Evolutionary conservation across 1,140 invertebrate species (phyloP).

Genomic region (Procambarus virginalis): DNA sequence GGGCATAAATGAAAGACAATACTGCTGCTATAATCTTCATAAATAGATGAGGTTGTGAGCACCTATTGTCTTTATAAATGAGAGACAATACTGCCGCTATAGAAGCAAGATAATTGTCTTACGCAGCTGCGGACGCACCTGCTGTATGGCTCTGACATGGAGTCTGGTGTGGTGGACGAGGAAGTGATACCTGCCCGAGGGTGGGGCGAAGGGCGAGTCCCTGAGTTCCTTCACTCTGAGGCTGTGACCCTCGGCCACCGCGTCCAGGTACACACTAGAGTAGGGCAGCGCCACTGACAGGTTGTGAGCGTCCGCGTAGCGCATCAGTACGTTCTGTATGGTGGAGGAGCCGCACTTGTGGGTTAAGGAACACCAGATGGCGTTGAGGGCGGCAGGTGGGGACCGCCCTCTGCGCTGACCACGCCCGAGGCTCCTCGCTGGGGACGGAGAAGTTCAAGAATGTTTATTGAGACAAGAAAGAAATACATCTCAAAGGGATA

Average conservation of each 20-base stretch:
- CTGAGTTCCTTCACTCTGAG: constrained; percentile 28
- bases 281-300: constrained; percentile 74
- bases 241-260: constrained; percentile 3
- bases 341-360: constrained; percentile 76
- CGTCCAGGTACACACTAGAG: constrained; percentile 72
- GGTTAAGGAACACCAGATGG: constrained; percentile 73
- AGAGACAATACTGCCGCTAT: too few species aligned
- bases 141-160: constrained; percentile 46
- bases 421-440: constrained; percentile 44
- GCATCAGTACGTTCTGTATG: constrained; percentile 75
- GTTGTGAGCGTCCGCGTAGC: constrained; percentile 73
- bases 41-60: too few species aligned
- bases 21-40: too few species aligned
- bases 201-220: constrained; percentile 49
- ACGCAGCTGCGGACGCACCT: constrained; percentile 13
- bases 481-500: too few species aligned
- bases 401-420: constrained; percentile 18
- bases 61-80: too few species aligned
- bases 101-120: too few species aligned
- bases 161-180: constrained; percentile 71
- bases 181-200: constrained; percentile 60
- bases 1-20: too few species aligned
- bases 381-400: constrained; percentile 54
- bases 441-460: too few species aligned
- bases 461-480: too few species aligned